phyloP scores from a whole-genome alignment of 30 jellyfish, hydroid and myxozoan genomes.

The Hydractinia symbiolongicarpus region DNA sequence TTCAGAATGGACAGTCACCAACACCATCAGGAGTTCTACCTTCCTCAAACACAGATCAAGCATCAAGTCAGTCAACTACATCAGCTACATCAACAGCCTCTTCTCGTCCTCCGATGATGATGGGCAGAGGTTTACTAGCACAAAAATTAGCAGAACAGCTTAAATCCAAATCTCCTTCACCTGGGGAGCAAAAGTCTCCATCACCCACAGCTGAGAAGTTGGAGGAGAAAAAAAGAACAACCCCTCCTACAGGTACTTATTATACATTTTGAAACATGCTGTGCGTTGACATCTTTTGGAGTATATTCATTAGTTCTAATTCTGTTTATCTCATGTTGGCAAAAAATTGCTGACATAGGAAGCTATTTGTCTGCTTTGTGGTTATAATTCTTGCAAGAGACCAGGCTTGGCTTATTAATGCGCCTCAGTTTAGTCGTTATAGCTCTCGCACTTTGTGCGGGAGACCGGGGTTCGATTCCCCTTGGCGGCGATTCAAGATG shows the following conservation, averaged over 20 bases:
- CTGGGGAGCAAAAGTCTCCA: constrained; percentile 31
- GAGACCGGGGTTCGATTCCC: too few relatives aligned
- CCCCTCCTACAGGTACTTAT: neutral
- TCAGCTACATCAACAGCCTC: neutral
- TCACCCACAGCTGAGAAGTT: constrained; percentile 6
- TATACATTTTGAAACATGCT: neutral
- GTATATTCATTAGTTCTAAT: too few relatives aligned
- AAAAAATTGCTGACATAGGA: too few relatives aligned
- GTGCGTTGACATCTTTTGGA: too few relatives aligned
- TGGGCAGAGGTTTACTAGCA: constrained; percentile 28
- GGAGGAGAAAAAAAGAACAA: neutral
- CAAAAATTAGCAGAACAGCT: constrained; percentile 16
- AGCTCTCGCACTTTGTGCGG: too few relatives aligned
- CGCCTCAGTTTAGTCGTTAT: too few relatives aligned
- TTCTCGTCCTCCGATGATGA: constrained; percentile 8
- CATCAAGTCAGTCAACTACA: too few relatives aligned
- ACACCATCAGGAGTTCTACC: constrained; percentile 28
- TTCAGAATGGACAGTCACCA: constrained; percentile 37
- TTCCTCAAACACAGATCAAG: neutral
- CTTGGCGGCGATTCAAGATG: too few relatives aligned
- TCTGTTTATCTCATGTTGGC: too few relatives aligned
- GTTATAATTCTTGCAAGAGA: too few relatives aligned
- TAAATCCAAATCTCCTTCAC: constrained; percentile 1
- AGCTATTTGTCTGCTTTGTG: too few relatives aligned
- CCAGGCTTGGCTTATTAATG: too few relatives aligned